Evolutionary conservation across 1,140 invertebrate genomes (phyloP).

Genomic region (Dendrolimus punctatus): DNA sequence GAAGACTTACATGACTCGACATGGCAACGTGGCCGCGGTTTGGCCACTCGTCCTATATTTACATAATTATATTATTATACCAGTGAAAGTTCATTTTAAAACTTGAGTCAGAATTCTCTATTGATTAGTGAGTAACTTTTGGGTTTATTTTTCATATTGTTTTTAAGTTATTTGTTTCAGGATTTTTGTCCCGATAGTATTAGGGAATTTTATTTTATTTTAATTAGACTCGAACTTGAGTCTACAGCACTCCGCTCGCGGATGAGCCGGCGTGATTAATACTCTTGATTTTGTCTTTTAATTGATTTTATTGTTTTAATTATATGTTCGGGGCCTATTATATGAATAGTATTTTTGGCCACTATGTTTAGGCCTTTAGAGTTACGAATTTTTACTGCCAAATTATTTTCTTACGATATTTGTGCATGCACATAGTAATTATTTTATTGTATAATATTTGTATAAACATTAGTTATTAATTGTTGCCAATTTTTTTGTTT

Average conservation of each 20-base stretch:
- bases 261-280: slow-evolving; percentile 62
- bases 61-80: too few species aligned
- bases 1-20: slow-evolving; percentile 37
- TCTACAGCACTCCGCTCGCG: slow-evolving; percentile 50
- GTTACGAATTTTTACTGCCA: slow-evolving; percentile 71
- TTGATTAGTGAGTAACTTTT: slow-evolving; percentile 70
- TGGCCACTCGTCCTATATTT: too few species aligned
- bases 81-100: slow-evolving; percentile 33
- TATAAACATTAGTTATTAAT: slow-evolving; percentile 64
- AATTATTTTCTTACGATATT: slow-evolving; percentile 71
- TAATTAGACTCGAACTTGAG: slow-evolving; percentile 54
- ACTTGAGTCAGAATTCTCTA: slow-evolving; percentile 64
- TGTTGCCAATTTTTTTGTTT: slow-evolving; percentile 69
- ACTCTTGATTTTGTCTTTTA: slow-evolving; percentile 63
- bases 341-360: slow-evolving; percentile 66
- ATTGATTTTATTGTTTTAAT: slow-evolving; percentile 51
- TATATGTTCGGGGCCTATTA: slow-evolving; percentile 62
- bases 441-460: slow-evolving; percentile 67
- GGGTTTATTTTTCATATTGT: slow-evolving; percentile 70
- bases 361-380: slow-evolving; percentile 65
- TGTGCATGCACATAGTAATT: slow-evolving; percentile 69
- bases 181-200: slow-evolving; percentile 72
- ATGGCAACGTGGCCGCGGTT: too few species aligned
- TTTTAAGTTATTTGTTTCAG: slow-evolving; percentile 72
- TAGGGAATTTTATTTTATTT: slow-evolving; percentile 72